Evolutionary conservation across 2,888 invertebrate genomes (phyloP), one percentile per base, ranked within the genome.

Genomic region (Empis stercorea): DNA sequence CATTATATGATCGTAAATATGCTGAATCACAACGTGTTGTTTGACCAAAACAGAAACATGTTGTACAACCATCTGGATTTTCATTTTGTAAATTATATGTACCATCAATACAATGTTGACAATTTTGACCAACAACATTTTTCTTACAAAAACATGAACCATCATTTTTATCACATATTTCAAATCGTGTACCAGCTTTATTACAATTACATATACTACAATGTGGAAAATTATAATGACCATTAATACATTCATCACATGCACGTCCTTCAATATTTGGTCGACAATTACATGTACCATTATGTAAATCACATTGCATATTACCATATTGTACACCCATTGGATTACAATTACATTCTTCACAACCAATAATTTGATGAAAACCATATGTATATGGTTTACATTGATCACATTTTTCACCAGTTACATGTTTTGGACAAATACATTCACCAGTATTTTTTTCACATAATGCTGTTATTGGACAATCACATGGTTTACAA

Each of bases 31-130:
- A 96, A 9, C 84, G 73, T 0, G 84, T 81, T 0, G 94, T 89
- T 66, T 89, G 88, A 1, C 93, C 94, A 64, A 95, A 99, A 64
- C 99, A 99, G 78, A 92, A 96, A 62, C 99, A 99, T 56, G 88
- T 85, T 2, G 93, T 92, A 62, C 97, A 99, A 1, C 97, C 99
- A 3, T 84, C 80, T 0, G 85, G 81, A 65, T 96, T 93, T 47
- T 72, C 74, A 2, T 76, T 75, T 64, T 91, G 85, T 30, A 99
- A 73, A 65, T 95, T 86, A 71, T 92, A 99, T 5, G 88, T 88
- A 14, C 93, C 93, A 32, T 87, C 85, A 53, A 79, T 78, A 64
- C 97, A 99, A 1, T 79, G 73, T 57, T 89, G 84, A 62, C 97
- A 99, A 10, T 80, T 79, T 49, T 77, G 71, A 2, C 87, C 89